Conservation (phyloP, 2,888 invertebrate species). For the Octonoba sinensis region DNA sequence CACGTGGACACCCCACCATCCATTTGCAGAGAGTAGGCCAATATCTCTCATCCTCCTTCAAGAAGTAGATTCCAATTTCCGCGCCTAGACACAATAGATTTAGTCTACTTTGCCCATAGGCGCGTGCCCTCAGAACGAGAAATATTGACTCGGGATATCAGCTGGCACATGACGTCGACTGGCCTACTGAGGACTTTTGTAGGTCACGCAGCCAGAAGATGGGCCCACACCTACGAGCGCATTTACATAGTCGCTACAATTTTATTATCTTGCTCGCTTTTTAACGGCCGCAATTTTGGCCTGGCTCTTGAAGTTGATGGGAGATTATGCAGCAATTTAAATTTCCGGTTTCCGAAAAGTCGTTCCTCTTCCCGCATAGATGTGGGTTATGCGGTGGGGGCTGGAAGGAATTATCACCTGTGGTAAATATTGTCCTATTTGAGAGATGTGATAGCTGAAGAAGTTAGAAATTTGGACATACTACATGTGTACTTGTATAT, state of each 20-base stretch:
- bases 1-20: too few relatives aligned
- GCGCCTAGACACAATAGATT: constrained; percentile 31
- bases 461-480: too few relatives aligned
- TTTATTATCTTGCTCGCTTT: constrained; percentile 47
- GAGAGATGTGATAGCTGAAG: too few relatives aligned
- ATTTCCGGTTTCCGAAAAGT: constrained; percentile 39
- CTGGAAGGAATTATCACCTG: too few relatives aligned
- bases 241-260: constrained; percentile 47
- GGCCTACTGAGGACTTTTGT: constrained; percentile 45
- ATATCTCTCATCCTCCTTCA: background rate
- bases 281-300: background rate
- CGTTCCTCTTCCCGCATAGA: background rate
- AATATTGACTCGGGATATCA: constrained; percentile 53
- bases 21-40: too few relatives aligned
- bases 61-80: constrained; percentile 18
- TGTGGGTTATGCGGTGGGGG: constrained; percentile 7
- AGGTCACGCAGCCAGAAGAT: constrained; percentile 46
- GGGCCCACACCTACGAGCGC: constrained; percentile 50
- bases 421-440: too few relatives aligned
- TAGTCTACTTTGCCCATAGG: constrained; percentile 21
- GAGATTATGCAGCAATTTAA: constrained; percentile 12
- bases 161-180: constrained; percentile 48
- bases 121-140: constrained; percentile 23
- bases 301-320: background rate
- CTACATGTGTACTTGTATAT: too few relatives aligned